A percentile compares a stretch with the other conserved stretches of the same genome.
These are phyloP conservation scores for Columbina picui DNA, from an alignment of 2,113 vertebrate genomes.

Conservation along the genomic window DNA sequence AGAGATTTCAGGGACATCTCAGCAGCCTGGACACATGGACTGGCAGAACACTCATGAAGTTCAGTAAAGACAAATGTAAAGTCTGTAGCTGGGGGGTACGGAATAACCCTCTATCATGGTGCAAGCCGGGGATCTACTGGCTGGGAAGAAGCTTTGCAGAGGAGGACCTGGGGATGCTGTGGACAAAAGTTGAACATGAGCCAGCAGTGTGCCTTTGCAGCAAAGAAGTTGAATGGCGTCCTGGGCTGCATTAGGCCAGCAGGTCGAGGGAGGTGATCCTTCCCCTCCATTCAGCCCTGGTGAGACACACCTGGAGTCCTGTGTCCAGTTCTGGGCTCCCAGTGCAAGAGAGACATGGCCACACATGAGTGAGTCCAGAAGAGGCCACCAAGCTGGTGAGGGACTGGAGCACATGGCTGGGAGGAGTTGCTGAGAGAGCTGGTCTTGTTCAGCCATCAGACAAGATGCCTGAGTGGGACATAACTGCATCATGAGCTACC, in stretches of 20 bases:
- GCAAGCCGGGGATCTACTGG: too few species aligned
- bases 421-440: not conserved
- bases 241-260: not conserved
- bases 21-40: not conserved
- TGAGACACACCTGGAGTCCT: not conserved
- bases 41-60: not conserved
- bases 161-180: too few species aligned
- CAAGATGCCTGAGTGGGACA: not conserved
- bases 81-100: too few species aligned
- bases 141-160: too few species aligned
- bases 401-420: not conserved
- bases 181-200: too few species aligned
- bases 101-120: too few species aligned
- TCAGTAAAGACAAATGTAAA: too few species aligned
- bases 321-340: not conserved
- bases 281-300: not conserved
- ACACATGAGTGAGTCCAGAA: not conserved
- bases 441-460: not conserved
- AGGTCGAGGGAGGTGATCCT: not conserved
- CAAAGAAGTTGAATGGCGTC: not conserved
- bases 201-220: not conserved
- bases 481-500: not conserved
- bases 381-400: not conserved
- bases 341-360: too few species aligned
- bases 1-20: not conserved